Conservation (phyloP, 1,140 invertebrate species). For the Drosophila orena region DNA sequence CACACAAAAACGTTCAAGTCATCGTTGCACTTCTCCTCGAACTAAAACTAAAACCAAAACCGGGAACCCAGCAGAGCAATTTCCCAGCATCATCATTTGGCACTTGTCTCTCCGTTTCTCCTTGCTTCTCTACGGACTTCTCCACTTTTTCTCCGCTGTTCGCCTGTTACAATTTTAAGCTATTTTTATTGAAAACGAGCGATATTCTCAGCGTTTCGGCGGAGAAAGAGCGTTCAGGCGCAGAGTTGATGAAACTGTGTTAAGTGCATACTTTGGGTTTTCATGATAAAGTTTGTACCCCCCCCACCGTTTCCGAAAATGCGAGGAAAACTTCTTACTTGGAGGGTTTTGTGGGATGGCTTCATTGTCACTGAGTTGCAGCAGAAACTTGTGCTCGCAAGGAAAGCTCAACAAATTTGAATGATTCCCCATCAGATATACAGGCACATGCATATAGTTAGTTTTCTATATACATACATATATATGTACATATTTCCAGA, state of each 20-base stretch:
- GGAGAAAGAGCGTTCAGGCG: slow-evolving; percentile 14
- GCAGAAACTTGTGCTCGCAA: slow-evolving; percentile 6
- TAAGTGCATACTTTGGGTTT: slow-evolving; percentile 62
- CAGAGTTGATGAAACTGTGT: slow-evolving; percentile 60
- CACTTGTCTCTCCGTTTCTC: slow-evolving; percentile 30
- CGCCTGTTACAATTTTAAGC: slow-evolving; percentile 80
- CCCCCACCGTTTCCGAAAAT: neutral
- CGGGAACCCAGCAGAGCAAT: slow-evolving; percentile 20
- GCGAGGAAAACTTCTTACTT: slow-evolving; percentile 19
- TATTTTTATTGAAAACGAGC: slow-evolving; percentile 83
- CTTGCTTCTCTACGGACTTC: neutral
- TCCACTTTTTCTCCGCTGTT: slow-evolving; percentile 37
- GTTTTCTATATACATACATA: neutral
- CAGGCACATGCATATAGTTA: neutral
- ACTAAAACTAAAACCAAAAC: slow-evolving; percentile 30
- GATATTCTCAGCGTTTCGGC: slow-evolving; percentile 58
- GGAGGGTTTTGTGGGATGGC: slow-evolving; percentile 42
- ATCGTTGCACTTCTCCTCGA: slow-evolving; percentile 24
- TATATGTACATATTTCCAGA: slow-evolving; percentile 13
- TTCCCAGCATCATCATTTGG: slow-evolving; percentile 48
- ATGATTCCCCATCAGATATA: slow-evolving; percentile 38
- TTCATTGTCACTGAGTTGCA: slow-evolving; percentile 65
- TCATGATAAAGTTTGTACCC: slow-evolving; percentile 9
- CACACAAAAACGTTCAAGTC: slow-evolving; percentile 42
- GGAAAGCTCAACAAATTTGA: slow-evolving; percentile 44